Base-by-base conservation (phyloP, 1,140 invertebrate genomes). In the Cyclina sinensis region DNA sequence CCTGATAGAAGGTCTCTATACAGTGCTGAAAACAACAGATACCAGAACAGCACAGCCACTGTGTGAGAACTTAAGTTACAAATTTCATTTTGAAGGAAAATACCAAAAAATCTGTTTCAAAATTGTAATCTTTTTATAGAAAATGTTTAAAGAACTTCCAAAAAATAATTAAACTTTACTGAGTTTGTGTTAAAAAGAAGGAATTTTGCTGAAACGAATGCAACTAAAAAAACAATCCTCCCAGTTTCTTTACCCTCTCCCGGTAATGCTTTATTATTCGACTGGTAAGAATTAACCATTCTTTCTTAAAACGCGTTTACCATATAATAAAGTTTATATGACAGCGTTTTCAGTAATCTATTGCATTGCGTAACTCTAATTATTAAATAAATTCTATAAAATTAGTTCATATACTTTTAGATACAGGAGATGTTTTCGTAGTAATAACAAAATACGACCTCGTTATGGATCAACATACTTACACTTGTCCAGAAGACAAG, bases 361-460 rank as follows among this genome's bases (percentile, higher is more conserved):
- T 43, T 43, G 43, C 4, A 43, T 7, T 7, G 5, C 43, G 14
- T 7, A 43, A 43, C 43, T n/a, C n/a, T n/a, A n/a, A n/a, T n/a
- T n/a, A n/a, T n/a, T n/a, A n/a, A n/a, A n/a, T n/a, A n/a, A n/a
- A n/a, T n/a, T n/a, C n/a, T n/a, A n/a, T n/a, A n/a, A n/a, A n/a
- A n/a, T n/a, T n/a, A n/a, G n/a, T 30, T 18, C 5, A 35, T 30
- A 30, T 5, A 57, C 7, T 27, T 62, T 70, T 37, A 83, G 80
- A 83, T 27, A 65, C 57, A 9, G 35, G 37, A n/a, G 62, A 83
- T 9, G 35, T 83, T 21, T 62, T 43, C 27, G 80, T 83, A 5
- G 80, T 83, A 1, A 83, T 83, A 16, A 83, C 80, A 4, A 83
- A 83, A 62, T 83, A 48, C 27, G 80, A 83, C 30, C 37, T 83